Conservation (phyloP, 2,113 vertebrate species). For the Ailurus styani region DNA sequence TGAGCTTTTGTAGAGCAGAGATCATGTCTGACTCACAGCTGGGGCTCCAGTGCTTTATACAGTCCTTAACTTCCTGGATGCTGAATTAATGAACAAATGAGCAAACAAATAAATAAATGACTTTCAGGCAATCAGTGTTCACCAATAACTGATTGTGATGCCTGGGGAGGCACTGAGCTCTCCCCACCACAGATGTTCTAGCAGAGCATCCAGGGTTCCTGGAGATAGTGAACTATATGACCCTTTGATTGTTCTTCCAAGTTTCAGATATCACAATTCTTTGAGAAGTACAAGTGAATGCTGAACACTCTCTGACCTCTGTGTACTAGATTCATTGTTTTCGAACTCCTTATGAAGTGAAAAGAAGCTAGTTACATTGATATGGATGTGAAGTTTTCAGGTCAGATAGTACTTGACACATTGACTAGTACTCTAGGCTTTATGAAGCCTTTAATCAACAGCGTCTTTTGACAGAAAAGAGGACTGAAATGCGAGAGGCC, state of each 20-base stretch:
- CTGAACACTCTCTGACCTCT: not conserved
- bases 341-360: not conserved
- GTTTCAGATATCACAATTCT: not conserved
- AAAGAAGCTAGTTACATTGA: not conserved
- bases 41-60: not conserved
- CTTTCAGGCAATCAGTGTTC: not conserved
- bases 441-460: not conserved
- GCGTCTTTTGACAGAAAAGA: not conserved
- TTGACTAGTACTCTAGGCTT: too few species aligned
- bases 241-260: not conserved
- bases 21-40: not conserved
- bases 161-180: not conserved
- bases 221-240: not conserved
- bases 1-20: not conserved
- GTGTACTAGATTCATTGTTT: not conserved
- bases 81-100: not conserved
- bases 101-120: not conserved
- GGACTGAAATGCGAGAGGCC: not conserved
- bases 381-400: not conserved
- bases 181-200: not conserved
- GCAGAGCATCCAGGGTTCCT: not conserved
- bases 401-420: too few species aligned
- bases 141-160: not conserved
- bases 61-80: not conserved
- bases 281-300: not conserved